phyloP scores from a whole-genome alignment of 2,113 vertebrate genomes.

The Petromus typicus region DNA sequence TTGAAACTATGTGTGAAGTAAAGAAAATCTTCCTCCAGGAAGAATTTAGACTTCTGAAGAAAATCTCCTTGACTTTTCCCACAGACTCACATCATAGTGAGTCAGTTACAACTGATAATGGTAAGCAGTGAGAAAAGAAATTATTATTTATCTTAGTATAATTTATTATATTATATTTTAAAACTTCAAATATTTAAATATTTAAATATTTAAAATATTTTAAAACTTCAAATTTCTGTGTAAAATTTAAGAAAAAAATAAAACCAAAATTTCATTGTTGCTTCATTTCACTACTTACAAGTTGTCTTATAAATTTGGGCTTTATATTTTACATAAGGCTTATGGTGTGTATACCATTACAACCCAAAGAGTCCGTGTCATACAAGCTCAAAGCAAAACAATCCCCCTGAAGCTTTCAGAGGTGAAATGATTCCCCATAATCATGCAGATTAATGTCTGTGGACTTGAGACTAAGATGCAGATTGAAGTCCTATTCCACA shows the following conservation, averaged over 20 bases:
- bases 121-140: conserved; percentile 77
- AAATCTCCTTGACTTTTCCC: conserved; percentile 77
- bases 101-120: conserved; percentile 74
- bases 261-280: neutral
- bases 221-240: conserved; percentile 24
- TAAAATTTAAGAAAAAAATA: conserved; percentile 28
- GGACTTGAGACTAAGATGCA: neutral
- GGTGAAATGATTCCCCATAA: neutral
- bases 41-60: conserved; percentile 87
- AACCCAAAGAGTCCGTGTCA: neutral
- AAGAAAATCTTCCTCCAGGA: conserved; percentile 89
- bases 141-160: neutral
- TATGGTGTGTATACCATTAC: neutral
- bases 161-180: neutral
- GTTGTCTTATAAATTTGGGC: neutral
- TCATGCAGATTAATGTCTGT: neutral
- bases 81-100: conserved; percentile 43
- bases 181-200: too few relatives aligned
- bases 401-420: neutral
- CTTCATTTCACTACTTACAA: neutral
- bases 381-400: neutral
- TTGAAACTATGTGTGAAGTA: conserved; percentile 94
- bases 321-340: neutral
- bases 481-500: neutral
- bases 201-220: too few relatives aligned